A percentile compares a stretch with the other conserved stretches of the same genome.
Evolutionary conservation across 64 coral and sea anemone genomes (phyloP).

Genomic region (Actinia tenebrosa): DNA sequence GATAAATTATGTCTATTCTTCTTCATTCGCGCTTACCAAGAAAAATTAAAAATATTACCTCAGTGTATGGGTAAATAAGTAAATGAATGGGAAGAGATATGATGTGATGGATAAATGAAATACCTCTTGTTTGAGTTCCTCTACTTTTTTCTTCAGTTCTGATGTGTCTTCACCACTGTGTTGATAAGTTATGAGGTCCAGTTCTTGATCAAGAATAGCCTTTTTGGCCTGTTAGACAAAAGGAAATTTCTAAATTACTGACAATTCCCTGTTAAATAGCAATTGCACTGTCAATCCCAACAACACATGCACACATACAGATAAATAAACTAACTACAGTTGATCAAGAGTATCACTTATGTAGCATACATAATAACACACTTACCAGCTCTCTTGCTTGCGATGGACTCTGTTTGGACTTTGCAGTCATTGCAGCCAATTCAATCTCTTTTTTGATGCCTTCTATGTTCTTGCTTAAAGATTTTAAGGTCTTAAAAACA

Average conservation of each 20-base stretch:
- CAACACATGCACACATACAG: too few relatives aligned
- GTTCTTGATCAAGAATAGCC: constrained; percentile 91
- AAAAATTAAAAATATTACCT: too few relatives aligned
- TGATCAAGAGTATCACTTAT: too few relatives aligned
- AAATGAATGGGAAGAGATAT: not conserved
- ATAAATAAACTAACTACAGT: too few relatives aligned
- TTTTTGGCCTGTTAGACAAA: constrained; percentile 70
- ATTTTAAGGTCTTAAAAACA: constrained; percentile 74
- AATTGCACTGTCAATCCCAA: too few relatives aligned
- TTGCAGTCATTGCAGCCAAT: constrained; percentile 76
- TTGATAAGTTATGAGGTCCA: constrained; percentile 94
- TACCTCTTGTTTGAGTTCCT: constrained; percentile 99
- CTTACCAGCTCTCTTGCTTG: constrained; percentile 90
- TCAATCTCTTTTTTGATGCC: constrained; percentile 83
- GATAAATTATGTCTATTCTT: too few relatives aligned
- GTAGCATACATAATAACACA: not conserved
- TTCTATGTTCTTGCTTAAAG: constrained; percentile 79
- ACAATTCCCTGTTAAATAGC: too few relatives aligned
- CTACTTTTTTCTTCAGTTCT: constrained; percentile 88
- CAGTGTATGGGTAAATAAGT: not conserved
- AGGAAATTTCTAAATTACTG: too few relatives aligned
- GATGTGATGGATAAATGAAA: not conserved
- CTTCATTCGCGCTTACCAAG: too few relatives aligned
- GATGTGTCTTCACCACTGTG: constrained; percentile 96
- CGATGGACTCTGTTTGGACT: constrained; percentile 88